Conservation (phyloP, 2,113 vertebrate genomes). For the Anhinga anhinga region DNA sequence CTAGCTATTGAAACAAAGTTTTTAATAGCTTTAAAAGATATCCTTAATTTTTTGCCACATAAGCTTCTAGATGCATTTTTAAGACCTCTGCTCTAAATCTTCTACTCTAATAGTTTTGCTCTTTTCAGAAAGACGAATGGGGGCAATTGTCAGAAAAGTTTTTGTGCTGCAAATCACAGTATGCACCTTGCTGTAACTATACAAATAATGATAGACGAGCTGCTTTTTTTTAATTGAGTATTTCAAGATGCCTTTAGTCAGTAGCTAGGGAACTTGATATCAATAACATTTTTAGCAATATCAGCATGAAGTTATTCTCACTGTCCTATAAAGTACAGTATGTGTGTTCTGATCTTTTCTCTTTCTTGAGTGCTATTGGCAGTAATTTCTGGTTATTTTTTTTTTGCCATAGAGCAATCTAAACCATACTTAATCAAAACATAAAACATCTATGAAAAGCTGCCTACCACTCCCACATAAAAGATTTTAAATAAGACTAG, state of each 20-base stretch:
- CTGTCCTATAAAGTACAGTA: background rate
- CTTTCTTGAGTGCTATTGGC: background rate
- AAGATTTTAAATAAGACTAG: background rate
- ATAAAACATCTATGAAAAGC: background rate
- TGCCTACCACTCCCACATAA: background rate
- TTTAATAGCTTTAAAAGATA: background rate
- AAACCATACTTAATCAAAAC: background rate
- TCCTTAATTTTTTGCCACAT: background rate
- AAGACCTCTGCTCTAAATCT: background rate
- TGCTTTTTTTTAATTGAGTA: background rate
- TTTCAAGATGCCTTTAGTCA: background rate
- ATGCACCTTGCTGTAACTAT: background rate
- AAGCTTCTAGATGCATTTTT: background rate
- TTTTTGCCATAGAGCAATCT: background rate
- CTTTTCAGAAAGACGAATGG: conserved; percentile 3
- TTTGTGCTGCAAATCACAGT: background rate
- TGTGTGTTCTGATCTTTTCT: background rate
- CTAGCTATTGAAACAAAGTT: background rate
- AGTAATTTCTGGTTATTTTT: background rate
- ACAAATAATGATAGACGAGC: background rate
- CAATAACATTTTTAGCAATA: background rate
- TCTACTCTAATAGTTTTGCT: background rate
- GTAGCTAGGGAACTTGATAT: background rate
- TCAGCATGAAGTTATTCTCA: background rate
- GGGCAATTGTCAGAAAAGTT: background rate